Evolutionary conservation across 37 sponge, comb jelly and placozoan genomes (phyloP), one percentile per base, ranked within the genome.

Genomic region (Chondrosia reniformis): DNA sequence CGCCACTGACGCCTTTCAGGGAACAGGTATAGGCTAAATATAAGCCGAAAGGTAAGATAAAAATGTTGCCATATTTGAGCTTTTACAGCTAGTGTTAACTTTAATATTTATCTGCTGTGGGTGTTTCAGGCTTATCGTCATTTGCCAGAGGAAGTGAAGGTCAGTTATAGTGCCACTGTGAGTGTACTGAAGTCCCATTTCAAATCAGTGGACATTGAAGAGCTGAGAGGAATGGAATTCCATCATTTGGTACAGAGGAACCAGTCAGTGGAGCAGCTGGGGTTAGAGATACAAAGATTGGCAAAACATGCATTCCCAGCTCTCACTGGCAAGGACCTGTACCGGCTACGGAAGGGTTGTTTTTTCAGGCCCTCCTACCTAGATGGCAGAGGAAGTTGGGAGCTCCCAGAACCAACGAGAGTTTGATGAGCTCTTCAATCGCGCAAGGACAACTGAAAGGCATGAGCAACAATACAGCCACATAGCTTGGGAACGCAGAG

Each of bases 341-440:
- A 57, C 56, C 41, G 63, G 13, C 39, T 77, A 1, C 78, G 57
- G 33, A 77, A 77, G 32, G 78, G 63, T 8, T 63, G 63, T 77
- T 57, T 24, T 76, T 42, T 41, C 77, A 76, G 61, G 77, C 77
- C 7, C 40, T 76, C 5, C 58, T 38, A 5, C 40, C 42, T 24
- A 56, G 12, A 41, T 76, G 77, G 77, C 77, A 76, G 61, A 27
- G 59, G 25, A 76, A 76, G 77, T 31, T 76, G 8, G 61, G 77
- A 33, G 40, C 77, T 24, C 77, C 77, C 13, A 76, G 56, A 45
- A 38, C 77, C 12, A 39, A 27, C 12, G 77, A 76, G 41, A 55
- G 59, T 76, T 76, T 24, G 38, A 55, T 25, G 77, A 76, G 27
- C 77, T 76, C 19, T 55, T 19, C 54, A 15, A 49, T 15, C 12